Base-by-base conservation (phyloP, 2,797 vertebrate species). In the Anabas testudineus region DNA sequence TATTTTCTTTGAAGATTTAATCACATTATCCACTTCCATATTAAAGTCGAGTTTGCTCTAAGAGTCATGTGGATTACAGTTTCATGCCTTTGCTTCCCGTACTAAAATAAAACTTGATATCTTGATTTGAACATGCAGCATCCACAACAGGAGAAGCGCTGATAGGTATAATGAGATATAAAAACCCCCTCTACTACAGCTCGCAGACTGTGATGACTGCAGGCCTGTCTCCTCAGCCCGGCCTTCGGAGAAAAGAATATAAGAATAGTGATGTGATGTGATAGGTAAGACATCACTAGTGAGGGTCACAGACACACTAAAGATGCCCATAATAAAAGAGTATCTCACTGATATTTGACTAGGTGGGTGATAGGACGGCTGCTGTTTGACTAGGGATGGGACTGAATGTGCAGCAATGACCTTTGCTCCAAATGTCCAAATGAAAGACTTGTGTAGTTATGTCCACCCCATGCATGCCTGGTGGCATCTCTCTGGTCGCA, bases 361-460 rank as follows among this genome's bases (percentile, higher is more conserved):
- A 63, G 43, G 51, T 62, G 46, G 52, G 21, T 5, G 43, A 36
- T 68, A 5, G 72, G 74, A 51, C 1, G 4, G 78, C 52, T 48
- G 78, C 28, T 87, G 80, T 90, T 90, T 88, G 68, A 21, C 45
- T 53, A 89, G 73, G 77, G 83, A 84, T 63, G 70, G 82, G 45
- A 67, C 74, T 84, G 51, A 82, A 51, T 49, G 59, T 49, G 51
- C 63, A 77, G 57, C 34, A 26, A 73, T 73, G 85, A 90, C 85
- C 89, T 91, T 91, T 88, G 81, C 80, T 87, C 88, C 57, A 81
- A 85, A 89, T n/a, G n/a, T n/a, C n/a, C n/a, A n/a, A 2, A 34
- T 34, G 3, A 34, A 34, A 34, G 10, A 77, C 49, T 26, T 46
- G 72, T 37, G 61, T 63, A 71, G 53, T 43, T 57, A n/a, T n/a